Conservation (phyloP, 2,113 vertebrate genomes). For the Ursus arctos region DNA sequence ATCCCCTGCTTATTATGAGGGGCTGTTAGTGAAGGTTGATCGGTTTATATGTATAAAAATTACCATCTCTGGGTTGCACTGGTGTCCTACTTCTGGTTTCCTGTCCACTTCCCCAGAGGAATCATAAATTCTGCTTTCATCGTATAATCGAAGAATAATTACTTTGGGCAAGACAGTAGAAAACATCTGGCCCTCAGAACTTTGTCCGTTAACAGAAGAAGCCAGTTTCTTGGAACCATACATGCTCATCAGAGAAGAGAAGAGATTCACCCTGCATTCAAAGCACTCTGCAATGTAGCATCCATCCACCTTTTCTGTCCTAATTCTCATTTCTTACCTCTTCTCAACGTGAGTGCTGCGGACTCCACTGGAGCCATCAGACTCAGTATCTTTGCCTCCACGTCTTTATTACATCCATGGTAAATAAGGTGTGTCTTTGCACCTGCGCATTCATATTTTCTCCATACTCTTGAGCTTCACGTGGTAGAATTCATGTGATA, state of each 20-base stretch:
- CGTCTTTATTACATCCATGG: not conserved
- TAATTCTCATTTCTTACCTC: not conserved
- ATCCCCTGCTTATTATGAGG: not conserved
- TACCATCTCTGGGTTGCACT: not conserved
- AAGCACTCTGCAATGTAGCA: accelerated
- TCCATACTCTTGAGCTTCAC: not conserved
- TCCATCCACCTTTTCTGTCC: not conserved
- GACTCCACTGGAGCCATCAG: not conserved
- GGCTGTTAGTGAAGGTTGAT: not conserved
- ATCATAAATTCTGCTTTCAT: slow-evolving; percentile 19
- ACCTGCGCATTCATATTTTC: not conserved
- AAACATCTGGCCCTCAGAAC: not conserved
- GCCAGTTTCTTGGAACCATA: not conserved
- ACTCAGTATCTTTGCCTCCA: accelerated
- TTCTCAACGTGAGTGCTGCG: not conserved
- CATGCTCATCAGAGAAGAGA: not conserved
- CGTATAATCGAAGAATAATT: not conserved
- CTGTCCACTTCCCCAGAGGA: slow-evolving; percentile 2
- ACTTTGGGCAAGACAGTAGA: not conserved
- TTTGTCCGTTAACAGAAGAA: not conserved
- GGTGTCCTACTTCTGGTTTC: slow-evolving; percentile 39
- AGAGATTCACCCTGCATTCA: not conserved
- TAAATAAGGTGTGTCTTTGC: not conserved
- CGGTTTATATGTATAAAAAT: not conserved
- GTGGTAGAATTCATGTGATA: not conserved